Conservation (phyloP, 2,797 vertebrate genomes). For the Malacoraja senta region DNA sequence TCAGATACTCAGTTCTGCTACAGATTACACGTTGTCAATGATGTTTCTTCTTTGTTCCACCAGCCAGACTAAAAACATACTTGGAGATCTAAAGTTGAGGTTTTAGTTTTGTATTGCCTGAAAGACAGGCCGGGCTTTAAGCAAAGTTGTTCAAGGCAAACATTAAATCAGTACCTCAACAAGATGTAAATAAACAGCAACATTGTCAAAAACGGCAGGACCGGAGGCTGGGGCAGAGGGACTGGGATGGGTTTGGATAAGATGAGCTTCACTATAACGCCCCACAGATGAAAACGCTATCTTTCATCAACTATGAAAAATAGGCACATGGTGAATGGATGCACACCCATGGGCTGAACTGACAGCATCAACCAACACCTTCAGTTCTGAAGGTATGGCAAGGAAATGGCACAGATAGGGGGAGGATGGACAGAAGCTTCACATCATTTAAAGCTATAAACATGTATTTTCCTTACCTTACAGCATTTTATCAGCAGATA, state of each 20-base stretch:
- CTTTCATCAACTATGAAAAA: background rate
- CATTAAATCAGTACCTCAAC: background rate
- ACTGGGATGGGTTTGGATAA: too few relatives aligned
- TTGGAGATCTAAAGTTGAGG: background rate
- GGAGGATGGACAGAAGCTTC: background rate
- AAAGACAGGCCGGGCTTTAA: background rate
- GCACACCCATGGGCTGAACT: background rate
- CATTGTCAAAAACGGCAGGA: background rate
- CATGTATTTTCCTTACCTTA: conserved; percentile 22
- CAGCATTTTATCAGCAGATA: conserved; percentile 6
- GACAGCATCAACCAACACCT: conserved; percentile 7
- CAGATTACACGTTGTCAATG: background rate
- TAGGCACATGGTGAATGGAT: background rate
- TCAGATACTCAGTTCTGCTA: background rate
- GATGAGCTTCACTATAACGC: background rate
- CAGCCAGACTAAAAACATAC: conserved; percentile 5
- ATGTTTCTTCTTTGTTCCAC: too few relatives aligned
- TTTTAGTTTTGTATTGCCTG: background rate
- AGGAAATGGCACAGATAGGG: background rate
- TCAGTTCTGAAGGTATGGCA: background rate
- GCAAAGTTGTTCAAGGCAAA: background rate
- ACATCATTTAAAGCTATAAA: background rate
- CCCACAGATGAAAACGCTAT: background rate
- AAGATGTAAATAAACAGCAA: background rate
- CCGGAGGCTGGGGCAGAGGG: background rate